Percentiles rank a stretch among this genome's conserved stretches.
Conservation (phyloP, 2,113 vertebrate genomes). For the Ceyx cyanopectus region DNA sequence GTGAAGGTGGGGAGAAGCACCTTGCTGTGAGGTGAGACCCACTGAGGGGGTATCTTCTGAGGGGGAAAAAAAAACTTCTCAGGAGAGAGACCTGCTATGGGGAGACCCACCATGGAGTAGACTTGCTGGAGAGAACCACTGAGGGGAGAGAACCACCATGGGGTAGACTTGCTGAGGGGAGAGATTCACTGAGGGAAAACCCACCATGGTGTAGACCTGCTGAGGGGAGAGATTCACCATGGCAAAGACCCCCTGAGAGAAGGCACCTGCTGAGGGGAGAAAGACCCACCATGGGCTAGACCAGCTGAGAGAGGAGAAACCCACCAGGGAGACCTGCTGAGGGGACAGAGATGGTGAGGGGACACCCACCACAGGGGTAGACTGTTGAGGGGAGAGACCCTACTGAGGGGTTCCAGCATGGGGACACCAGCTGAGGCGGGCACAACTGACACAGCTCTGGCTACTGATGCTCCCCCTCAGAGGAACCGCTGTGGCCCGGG, state of each 20-base stretch:
- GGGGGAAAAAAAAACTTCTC: neutral
- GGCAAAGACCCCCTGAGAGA: neutral
- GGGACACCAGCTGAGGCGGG: neutral
- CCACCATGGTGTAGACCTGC: neutral
- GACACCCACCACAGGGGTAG: neutral
- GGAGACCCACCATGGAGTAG: neutral
- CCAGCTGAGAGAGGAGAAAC: neutral
- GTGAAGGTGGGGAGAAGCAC: neutral
- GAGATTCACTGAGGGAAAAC: too few species aligned
- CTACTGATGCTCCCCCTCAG: neutral
- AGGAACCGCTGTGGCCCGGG: neutral
- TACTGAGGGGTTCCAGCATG: neutral
- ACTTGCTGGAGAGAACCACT: neutral
- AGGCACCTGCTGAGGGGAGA: neutral
- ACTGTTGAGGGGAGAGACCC: neutral
- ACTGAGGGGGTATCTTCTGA: too few species aligned
- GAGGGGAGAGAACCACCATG: neutral
- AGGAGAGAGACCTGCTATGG: neutral
- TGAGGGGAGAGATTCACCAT: neutral
- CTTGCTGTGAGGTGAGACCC: neutral
- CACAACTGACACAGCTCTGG: neutral
- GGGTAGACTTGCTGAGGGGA: neutral
- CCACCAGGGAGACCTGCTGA: too few species aligned
- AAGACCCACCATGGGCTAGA: neutral
- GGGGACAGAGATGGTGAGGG: neutral